Evolutionary conservation across 2,113 vertebrate genomes (phyloP).

Genomic region (Hypocryptadius cinnamomeus): DNA sequence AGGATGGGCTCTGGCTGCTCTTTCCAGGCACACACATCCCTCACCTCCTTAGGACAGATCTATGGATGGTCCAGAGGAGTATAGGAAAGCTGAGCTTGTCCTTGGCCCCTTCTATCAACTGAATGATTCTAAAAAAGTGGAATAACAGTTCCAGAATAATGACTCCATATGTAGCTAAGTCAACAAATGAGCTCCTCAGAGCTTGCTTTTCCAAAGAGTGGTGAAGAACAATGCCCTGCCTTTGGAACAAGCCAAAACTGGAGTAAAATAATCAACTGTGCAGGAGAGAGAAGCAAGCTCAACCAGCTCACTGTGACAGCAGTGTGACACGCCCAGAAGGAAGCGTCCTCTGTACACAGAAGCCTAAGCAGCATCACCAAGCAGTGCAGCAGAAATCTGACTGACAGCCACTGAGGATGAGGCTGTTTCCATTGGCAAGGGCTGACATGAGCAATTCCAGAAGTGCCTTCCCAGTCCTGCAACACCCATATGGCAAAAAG

Average conservation of each 20-base stretch:
- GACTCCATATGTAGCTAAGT: fast-evolving
- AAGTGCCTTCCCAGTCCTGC: background rate
- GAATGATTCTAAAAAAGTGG: background rate
- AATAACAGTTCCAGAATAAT: background rate
- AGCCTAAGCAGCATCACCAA: background rate
- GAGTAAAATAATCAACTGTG: background rate
- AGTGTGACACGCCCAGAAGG: background rate
- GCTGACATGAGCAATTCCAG: background rate
- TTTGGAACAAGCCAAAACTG: background rate
- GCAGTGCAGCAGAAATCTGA: background rate
- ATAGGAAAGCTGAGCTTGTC: background rate
- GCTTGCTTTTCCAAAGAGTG: background rate
- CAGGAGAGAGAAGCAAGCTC: too few relatives aligned
- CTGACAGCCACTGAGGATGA: background rate
- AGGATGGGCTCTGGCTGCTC: background rate
- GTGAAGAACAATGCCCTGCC: background rate
- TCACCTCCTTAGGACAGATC: background rate
- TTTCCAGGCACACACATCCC: background rate
- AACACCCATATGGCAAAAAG: background rate
- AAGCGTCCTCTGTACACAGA: background rate
- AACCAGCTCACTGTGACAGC: background rate
- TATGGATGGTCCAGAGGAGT: fast-evolving
- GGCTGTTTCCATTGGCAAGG: background rate
- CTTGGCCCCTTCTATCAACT: background rate
- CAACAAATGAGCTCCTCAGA: background rate